Evolutionary conservation across 2,113 vertebrate species (phyloP).

Genomic region (Micronisus gabar): DNA sequence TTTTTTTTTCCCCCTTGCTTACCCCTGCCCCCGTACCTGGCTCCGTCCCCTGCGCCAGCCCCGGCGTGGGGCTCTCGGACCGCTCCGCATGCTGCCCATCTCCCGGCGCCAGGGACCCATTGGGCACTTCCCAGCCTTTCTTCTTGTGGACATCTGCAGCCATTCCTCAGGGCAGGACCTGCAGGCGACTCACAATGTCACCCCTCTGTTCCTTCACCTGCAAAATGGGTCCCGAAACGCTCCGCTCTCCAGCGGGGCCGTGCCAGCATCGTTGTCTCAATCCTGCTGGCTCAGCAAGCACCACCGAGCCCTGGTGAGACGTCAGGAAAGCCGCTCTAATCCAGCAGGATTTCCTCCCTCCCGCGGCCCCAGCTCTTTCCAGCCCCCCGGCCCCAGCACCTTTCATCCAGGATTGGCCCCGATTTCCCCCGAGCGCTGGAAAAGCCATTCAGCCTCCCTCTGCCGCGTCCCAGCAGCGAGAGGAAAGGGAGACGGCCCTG

Average conservation of each 20-base stretch:
- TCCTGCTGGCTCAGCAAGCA: conserved; percentile 25
- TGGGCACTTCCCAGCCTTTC: conserved; percentile 73
- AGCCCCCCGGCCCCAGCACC: not conserved
- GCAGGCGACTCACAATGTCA: not conserved
- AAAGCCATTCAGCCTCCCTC: not conserved
- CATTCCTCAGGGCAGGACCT: conserved; percentile 71
- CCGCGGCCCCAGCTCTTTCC: not conserved
- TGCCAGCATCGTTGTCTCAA: not conserved
- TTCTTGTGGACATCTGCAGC: conserved; percentile 80
- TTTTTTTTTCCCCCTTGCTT: not conserved
- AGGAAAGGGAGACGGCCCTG: not conserved
- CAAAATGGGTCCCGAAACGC: not conserved
- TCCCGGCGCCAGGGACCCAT: conserved; percentile 72
- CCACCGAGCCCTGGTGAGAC: not conserved
- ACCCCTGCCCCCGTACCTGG: conserved; percentile 77
- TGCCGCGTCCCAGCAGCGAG: rapidly evolving
- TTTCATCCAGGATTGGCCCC: conserved; percentile 38
- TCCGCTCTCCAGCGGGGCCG: rapidly evolving
- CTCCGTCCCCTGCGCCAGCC: conserved; percentile 90
- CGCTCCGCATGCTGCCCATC: conserved; percentile 79
- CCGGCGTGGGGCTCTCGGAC: conserved; percentile 90
- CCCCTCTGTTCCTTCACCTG: not conserved
- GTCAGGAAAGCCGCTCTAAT: conserved; percentile 13
- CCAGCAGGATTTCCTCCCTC: conserved; percentile 33
- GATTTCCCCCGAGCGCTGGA: not conserved